These are phyloP conservation scores for Oedothorax gibbosus DNA, from an alignment of 1,140 invertebrate genomes.

Conservation along the genomic window DNA sequence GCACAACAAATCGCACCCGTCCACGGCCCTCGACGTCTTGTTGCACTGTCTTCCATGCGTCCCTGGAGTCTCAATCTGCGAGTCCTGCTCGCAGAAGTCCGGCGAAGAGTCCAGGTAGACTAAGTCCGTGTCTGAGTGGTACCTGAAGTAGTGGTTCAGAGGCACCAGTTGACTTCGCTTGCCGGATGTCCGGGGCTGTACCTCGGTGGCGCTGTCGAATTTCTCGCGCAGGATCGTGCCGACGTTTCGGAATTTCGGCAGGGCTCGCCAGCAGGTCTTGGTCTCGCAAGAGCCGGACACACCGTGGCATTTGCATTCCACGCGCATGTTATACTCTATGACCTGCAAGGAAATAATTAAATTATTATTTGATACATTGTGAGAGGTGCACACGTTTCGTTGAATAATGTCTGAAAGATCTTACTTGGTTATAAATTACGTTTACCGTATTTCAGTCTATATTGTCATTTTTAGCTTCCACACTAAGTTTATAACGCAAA, in stretches of 20 bases:
- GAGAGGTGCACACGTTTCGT: too few relatives aligned
- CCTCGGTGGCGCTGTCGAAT: slow-evolving; percentile 68
- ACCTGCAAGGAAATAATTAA: slow-evolving; percentile 72
- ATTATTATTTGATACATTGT: background rate
- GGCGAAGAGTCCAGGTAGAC: slow-evolving; percentile 86
- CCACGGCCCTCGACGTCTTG: slow-evolving; percentile 80
- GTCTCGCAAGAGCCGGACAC: slow-evolving; percentile 95
- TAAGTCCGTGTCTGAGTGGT: slow-evolving; percentile 72
- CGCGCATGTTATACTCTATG: slow-evolving; percentile 86
- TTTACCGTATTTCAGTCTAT: too few relatives aligned
- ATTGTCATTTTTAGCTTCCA: too few relatives aligned
- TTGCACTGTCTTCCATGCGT: slow-evolving; percentile 85
- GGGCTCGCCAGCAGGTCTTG: slow-evolving; percentile 88
- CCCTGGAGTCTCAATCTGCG: slow-evolving; percentile 79
- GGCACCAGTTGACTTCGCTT: slow-evolving; percentile 50
- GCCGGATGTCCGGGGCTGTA: slow-evolving; percentile 39
- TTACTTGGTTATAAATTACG: too few relatives aligned
- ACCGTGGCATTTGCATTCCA: slow-evolving; percentile 97
- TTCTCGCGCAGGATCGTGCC: slow-evolving; percentile 67
- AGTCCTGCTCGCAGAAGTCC: slow-evolving; percentile 86
- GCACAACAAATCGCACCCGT: slow-evolving; percentile 86
- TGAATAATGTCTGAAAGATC: too few relatives aligned
- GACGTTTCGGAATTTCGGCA: slow-evolving; percentile 53
- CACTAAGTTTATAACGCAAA: too few relatives aligned
- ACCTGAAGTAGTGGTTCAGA: slow-evolving; percentile 49